These are phyloP conservation scores for Scaptomyza cyrtandrae DNA, from an alignment of 2,888 invertebrate species.

Conservation along the genomic window DNA sequence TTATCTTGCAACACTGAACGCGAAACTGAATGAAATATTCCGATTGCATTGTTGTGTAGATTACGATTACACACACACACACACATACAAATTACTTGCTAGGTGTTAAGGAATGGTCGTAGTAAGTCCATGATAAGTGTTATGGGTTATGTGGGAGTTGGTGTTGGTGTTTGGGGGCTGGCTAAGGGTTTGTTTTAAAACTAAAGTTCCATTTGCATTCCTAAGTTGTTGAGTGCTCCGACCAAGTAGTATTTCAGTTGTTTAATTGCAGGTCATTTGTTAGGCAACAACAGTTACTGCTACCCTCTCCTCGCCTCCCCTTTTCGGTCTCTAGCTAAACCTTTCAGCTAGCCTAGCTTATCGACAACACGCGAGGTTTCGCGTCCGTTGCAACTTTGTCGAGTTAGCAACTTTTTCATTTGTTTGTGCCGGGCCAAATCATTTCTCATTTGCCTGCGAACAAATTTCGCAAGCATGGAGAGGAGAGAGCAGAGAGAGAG, in stretches of 20 bases:
- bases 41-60: slow-evolving; percentile 18
- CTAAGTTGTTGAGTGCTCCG: slow-evolving; percentile 18
- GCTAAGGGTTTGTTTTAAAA: slow-evolving; percentile 4
- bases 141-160: not conserved
- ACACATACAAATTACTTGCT: not conserved
- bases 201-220: slow-evolving; percentile 36
- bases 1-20: not conserved
- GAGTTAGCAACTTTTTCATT: slow-evolving; percentile 26
- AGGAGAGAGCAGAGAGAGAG: not conserved
- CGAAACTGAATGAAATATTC: not conserved
- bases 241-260: slow-evolving; percentile 44
- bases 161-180: not conserved
- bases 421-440: slow-evolving; percentile 46
- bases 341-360: slow-evolving; percentile 16
- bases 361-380: slow-evolving; percentile 39
- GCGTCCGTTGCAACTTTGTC: slow-evolving; percentile 24
- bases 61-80: slow-evolving; percentile 7
- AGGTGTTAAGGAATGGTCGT: not conserved
- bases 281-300: slow-evolving; percentile 24
- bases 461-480: slow-evolving; percentile 54
- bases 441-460: slow-evolving; percentile 74
- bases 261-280: slow-evolving; percentile 73
- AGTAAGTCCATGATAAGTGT: not conserved
- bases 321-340: too few relatives aligned
- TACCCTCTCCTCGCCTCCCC: not conserved